These are phyloP conservation scores for Nettapus auritus DNA, from an alignment of 2,113 vertebrate genomes.

Conservation along the genomic window DNA sequence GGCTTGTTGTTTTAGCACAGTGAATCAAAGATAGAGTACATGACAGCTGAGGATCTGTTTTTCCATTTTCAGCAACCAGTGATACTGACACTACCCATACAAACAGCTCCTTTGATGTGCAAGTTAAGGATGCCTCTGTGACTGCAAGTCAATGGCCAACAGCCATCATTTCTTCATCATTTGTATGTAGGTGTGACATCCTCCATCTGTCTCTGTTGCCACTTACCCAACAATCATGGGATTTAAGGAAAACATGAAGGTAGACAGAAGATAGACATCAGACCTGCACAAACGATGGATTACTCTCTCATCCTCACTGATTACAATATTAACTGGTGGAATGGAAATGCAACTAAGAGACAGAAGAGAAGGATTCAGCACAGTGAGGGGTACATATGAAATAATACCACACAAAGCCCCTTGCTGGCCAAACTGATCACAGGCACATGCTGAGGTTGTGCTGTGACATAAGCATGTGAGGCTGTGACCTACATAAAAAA, in stretches of 20 bases:
- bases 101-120: neutral
- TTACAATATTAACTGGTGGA: neutral
- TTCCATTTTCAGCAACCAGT: neutral
- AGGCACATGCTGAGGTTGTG: neutral
- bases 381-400: neutral
- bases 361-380: neutral
- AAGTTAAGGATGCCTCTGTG: constrained; percentile 6
- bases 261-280: constrained; percentile 14
- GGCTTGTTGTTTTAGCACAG: neutral
- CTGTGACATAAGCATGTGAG: neutral
- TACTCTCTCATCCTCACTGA: neutral
- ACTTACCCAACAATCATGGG: neutral
- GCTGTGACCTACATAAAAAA: neutral
- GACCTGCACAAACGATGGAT: neutral
- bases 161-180: constrained; percentile 13
- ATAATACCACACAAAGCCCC: neutral
- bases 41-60: neutral
- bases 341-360: neutral
- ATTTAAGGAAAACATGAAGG: constrained; percentile 11
- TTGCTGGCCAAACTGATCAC: neutral
- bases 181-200: constrained; percentile 25
- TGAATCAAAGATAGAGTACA: neutral
- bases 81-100: neutral
- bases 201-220: constrained; percentile 41
- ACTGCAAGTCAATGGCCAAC: constrained; percentile 1